Percentiles rank a stretch among this genome's conserved stretches.
phyloP scores from a whole-genome alignment of 92 coral and sea anemone species.

The Virgularia gustaviana region DNA sequence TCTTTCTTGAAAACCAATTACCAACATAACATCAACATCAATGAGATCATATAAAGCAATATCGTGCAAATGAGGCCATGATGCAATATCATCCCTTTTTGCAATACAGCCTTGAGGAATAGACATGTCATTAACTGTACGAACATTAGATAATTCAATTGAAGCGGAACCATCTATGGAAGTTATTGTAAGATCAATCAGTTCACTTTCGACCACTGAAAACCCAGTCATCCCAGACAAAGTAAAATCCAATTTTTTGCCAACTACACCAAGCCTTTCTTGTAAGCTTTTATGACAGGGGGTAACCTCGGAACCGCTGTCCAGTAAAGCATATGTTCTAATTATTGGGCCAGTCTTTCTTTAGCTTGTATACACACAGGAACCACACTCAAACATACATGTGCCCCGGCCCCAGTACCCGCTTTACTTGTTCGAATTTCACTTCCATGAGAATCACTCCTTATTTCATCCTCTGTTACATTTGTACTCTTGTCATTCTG shows the following conservation, averaged over 20 bases:
- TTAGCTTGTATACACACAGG: slow-evolving; percentile 61
- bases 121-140: slow-evolving; percentile 55
- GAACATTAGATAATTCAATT: slow-evolving; percentile 47
- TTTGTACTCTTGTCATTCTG: background rate
- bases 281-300: slow-evolving; percentile 51
- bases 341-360: slow-evolving; percentile 30
- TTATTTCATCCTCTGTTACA: background rate
- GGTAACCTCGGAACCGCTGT: slow-evolving; percentile 63
- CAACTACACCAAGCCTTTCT: slow-evolving; percentile 29
- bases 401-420: slow-evolving; percentile 64
- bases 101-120: slow-evolving; percentile 33
- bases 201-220: slow-evolving; percentile 34
- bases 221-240: slow-evolving; percentile 60
- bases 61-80: slow-evolving; percentile 10
- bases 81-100: slow-evolving; percentile 17
- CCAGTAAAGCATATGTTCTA: slow-evolving; percentile 57
- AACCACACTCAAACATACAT: slow-evolving; percentile 59
- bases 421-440: slow-evolving; percentile 16
- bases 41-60: slow-evolving; percentile 29
- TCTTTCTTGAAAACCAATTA: slow-evolving; percentile 47
- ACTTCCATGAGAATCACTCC: background rate
- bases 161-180: slow-evolving; percentile 51
- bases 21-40: slow-evolving; percentile 25
- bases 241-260: slow-evolving; percentile 47
- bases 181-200: slow-evolving; percentile 44